Percentiles rank a stretch among this genome's conserved stretches.
Conservation (phyloP, 2,113 vertebrate genomes). For the Megaceryle torquata region DNA sequence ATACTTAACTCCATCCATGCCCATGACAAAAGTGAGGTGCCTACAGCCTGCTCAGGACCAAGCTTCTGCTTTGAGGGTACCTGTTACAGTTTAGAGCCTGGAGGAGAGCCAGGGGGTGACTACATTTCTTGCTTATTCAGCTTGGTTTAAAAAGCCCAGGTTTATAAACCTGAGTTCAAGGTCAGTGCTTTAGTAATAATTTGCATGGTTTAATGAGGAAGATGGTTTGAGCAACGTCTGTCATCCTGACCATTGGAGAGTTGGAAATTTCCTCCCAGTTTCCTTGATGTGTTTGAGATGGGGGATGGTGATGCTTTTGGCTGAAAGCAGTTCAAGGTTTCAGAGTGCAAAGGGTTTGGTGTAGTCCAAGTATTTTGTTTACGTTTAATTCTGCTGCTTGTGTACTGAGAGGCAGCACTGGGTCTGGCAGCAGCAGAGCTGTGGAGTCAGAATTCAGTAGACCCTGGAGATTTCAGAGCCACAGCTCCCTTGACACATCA, state of each 20-base stretch:
- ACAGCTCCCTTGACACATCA: background rate
- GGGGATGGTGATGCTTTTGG: background rate
- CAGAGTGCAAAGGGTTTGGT: accelerated
- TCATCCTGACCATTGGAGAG: background rate
- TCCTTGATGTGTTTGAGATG: background rate
- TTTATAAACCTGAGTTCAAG: background rate
- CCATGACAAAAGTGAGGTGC: background rate
- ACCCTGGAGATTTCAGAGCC: background rate
- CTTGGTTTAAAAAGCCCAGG: background rate
- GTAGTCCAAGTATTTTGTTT: background rate
- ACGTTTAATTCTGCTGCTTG: background rate
- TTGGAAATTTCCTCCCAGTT: background rate
- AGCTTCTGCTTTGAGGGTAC: background rate
- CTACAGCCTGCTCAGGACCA: background rate
- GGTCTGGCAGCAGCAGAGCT: background rate
- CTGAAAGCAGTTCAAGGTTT: background rate
- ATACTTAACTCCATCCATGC: background rate
- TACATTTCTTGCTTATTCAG: background rate
- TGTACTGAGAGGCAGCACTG: accelerated
- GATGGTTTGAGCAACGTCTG: accelerated
- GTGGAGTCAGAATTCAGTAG: background rate
- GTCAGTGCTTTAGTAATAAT: background rate
- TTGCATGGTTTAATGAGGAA: background rate
- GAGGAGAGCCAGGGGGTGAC: background rate
- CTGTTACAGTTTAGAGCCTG: background rate